phyloP scores from a whole-genome alignment of 2,888 invertebrate genomes.

The Conops quadrifasciatus region DNA sequence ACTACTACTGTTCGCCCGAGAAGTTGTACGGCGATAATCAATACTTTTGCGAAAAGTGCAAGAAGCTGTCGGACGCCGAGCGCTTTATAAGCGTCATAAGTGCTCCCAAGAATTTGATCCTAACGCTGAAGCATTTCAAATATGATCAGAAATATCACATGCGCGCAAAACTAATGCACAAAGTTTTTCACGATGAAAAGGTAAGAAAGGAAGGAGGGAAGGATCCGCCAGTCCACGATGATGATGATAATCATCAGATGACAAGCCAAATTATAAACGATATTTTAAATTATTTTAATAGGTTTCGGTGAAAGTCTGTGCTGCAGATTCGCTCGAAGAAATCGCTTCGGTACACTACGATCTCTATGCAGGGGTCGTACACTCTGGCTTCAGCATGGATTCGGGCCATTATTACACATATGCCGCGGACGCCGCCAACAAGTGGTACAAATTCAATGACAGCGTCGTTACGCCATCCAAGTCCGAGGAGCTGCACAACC shows the following conservation, averaged over 20 bases:
- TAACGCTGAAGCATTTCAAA: constrained; percentile 83
- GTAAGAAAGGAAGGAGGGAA: constrained; percentile 45
- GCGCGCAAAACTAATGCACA: constrained; percentile 82
- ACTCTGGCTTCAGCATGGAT: constrained; percentile 83
- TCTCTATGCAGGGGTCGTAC: constrained; percentile 85
- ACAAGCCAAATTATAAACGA: background rate
- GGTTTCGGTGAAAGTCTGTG: constrained; percentile 64
- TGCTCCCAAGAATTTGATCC: constrained; percentile 79
- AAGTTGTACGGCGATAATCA: constrained; percentile 81
- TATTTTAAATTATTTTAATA: constrained; percentile 33
- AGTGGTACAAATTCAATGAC: constrained; percentile 86
- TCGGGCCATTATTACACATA: constrained; percentile 90
- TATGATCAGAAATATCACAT: constrained; percentile 76
- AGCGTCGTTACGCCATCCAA: constrained; percentile 73
- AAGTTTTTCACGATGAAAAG: constrained; percentile 70
- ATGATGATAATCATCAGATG: background rate
- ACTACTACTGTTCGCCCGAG: constrained; percentile 81
- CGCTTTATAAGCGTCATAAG: constrained; percentile 74
- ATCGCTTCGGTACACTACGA: constrained; percentile 69
- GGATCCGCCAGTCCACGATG: too few species aligned
- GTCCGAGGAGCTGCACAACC: constrained; percentile 70
- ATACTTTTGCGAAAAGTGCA: constrained; percentile 82
- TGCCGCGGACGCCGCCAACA: constrained; percentile 70
- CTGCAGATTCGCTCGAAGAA: constrained; percentile 58
- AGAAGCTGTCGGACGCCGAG: constrained; percentile 79